Conservation (phyloP, 2,797 vertebrate species). For the Australoheros facetus region DNA sequence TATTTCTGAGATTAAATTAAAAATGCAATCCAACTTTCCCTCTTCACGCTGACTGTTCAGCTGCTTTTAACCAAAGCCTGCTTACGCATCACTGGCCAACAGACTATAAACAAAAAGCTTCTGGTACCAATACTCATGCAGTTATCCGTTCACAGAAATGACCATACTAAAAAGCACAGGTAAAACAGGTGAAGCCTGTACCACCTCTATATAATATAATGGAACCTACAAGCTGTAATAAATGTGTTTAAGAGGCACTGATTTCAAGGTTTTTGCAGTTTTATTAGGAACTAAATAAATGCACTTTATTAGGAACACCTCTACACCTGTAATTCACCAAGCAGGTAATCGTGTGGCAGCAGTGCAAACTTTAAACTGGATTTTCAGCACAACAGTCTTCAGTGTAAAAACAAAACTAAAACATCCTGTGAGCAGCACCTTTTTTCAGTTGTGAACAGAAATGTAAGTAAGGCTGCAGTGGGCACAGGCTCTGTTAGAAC, state of each 20-base stretch:
- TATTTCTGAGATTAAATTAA: too few relatives aligned
- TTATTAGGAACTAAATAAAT: not conserved
- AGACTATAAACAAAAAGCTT: not conserved
- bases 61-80: not conserved
- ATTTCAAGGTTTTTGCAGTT: not conserved
- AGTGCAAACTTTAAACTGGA: not conserved
- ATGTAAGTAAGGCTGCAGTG: not conserved
- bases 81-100: not conserved
- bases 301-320: not conserved
- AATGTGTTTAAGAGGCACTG: not conserved
- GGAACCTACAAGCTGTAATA: not conserved
- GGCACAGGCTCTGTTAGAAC: not conserved
- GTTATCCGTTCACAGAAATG: not conserved
- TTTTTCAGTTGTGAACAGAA: not conserved
- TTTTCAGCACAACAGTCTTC: not conserved
- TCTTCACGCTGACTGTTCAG: not conserved
- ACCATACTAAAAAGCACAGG: not conserved
- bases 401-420: not conserved
- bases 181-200: not conserved
- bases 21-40: rapidly evolving
- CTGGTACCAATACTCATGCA: not conserved
- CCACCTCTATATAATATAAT: not conserved
- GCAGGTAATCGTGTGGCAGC: not conserved
- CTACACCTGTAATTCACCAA: not conserved
- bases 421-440: not conserved